A percentile compares a stretch with the other conserved stretches of the same genome.
Conservation (phyloP, 2,113 vertebrate species). For the Campylomormyrus numenius region DNA sequence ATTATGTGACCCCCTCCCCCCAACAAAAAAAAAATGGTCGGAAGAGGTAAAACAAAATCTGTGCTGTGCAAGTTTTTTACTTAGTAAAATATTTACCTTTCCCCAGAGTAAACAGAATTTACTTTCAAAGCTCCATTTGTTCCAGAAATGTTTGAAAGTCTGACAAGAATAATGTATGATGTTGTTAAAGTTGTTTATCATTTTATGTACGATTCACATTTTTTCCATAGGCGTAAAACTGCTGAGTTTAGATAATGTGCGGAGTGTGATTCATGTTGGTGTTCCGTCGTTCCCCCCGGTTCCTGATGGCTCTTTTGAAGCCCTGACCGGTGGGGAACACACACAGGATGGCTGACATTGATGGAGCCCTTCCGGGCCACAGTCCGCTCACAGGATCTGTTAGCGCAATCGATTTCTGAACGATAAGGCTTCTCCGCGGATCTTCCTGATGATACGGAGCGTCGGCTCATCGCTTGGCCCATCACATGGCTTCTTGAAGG, state of each 20-base stretch:
- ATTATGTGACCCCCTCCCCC: not conserved
- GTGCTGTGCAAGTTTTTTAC: conserved; percentile 49
- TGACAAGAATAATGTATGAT: conserved; percentile 64
- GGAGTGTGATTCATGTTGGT: conserved; percentile 69
- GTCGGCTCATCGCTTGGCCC: not conserved
- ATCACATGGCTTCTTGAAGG: not conserved
- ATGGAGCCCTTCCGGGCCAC: conserved; percentile 27
- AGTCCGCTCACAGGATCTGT: not conserved
- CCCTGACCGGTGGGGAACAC: conserved; percentile 42
- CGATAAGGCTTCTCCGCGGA: not conserved
- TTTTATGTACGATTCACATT: conserved; percentile 58
- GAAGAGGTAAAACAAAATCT: conserved; percentile 44
- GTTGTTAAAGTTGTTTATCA: conserved; percentile 73
- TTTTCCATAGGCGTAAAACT: conserved; percentile 61
- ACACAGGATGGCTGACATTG: conserved; percentile 35
- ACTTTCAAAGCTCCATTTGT: conserved; percentile 52
- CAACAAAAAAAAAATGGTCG: conserved; percentile 34
- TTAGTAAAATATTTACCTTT: conserved; percentile 50
- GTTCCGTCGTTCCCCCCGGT: conserved; percentile 46
- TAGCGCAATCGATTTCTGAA: not conserved
- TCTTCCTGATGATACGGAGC: not conserved
- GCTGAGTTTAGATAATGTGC: conserved; percentile 69
- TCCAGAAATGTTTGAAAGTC: conserved; percentile 66
- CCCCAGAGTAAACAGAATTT: conserved; percentile 59
- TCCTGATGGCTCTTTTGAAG: conserved; percentile 39